Base-by-base conservation (phyloP, 2,888 invertebrate genomes). In the Spisula solida region DNA sequence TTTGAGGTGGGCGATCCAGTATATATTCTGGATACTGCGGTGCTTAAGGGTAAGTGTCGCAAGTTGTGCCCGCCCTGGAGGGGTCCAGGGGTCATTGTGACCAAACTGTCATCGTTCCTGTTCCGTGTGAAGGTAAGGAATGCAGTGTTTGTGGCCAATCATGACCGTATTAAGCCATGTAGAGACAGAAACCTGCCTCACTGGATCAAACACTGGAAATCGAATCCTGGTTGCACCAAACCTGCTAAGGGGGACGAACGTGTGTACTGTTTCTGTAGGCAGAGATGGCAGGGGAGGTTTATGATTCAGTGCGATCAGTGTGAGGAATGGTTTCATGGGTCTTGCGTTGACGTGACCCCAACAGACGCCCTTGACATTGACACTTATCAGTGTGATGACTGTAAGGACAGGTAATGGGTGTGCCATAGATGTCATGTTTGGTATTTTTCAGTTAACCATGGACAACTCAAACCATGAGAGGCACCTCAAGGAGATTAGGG, bases 11-110 rank as follows among this genome's bases (percentile, higher is more conserved):
- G 91, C 8, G 92, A 92, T 56, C 2, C 81, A 5, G 89, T 92
- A n/a, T 91, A 89, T 82, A 34, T 87, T 0, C 14, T 87, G 14
- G 83, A 87, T 47, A 83, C 82, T 6, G 80, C 82, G 12, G 25
- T 47, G 16, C 0, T 60, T 0, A 83, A 83, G 55, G 87, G 87
- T n/a, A 51, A 87, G 41, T 48, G 88, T 34, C 31, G 25, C 0
- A 88, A 91, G 51, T 56, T 92, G 18, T 34, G 66, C 12, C 75
- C 89, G 0, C 90, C 89, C 0, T 91, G 91, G 91, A 90, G 87
- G 66, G 91, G 91, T 0, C 91, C 89, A 1, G 89, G 79, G 0
- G 51, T 93, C 1, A 90, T 93, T 48, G 80, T 84, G 16, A 78
- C 87, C 16, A 85, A 82, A 41, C 18, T 93, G 12, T 87, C 91